Conservation (phyloP, 1,140 invertebrate species). For the Trachymyrmex cornetzi region DNA sequence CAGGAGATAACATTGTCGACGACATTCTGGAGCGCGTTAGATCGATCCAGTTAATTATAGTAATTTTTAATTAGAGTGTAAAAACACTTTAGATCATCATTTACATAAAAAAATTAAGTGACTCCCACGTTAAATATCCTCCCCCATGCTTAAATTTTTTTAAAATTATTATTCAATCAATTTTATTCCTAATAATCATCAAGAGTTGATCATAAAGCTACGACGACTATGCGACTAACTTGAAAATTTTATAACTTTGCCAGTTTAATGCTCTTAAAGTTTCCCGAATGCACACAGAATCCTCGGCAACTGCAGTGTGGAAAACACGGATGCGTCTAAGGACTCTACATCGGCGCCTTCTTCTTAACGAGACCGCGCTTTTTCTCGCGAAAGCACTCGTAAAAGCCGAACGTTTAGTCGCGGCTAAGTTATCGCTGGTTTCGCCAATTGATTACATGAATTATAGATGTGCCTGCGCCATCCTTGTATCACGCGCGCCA, state of each 20-base stretch:
- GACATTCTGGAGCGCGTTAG: too few species aligned
- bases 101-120: too few species aligned
- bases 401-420: constrained; percentile 67
- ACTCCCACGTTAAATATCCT: background rate
- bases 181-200: background rate
- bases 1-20: too few species aligned
- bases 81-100: too few species aligned
- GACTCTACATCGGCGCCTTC: constrained; percentile 1
- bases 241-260: constrained; percentile 9
- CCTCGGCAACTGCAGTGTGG: background rate
- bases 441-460: constrained; percentile 80
- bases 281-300: background rate
- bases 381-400: constrained; percentile 66
- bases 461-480: constrained; percentile 73
- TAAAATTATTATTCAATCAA: background rate
- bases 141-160: background rate
- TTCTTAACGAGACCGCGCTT: constrained; percentile 28
- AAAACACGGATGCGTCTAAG: constrained; percentile 7
- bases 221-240: background rate
- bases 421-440: constrained; percentile 75
- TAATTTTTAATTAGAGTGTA: too few species aligned
- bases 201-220: background rate
- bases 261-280: background rate
- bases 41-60: too few species aligned
- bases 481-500: constrained; percentile 62